Evolutionary conservation across 23 tunicate species (phyloP).

Genomic region (Halocynthia aurantium): DNA sequence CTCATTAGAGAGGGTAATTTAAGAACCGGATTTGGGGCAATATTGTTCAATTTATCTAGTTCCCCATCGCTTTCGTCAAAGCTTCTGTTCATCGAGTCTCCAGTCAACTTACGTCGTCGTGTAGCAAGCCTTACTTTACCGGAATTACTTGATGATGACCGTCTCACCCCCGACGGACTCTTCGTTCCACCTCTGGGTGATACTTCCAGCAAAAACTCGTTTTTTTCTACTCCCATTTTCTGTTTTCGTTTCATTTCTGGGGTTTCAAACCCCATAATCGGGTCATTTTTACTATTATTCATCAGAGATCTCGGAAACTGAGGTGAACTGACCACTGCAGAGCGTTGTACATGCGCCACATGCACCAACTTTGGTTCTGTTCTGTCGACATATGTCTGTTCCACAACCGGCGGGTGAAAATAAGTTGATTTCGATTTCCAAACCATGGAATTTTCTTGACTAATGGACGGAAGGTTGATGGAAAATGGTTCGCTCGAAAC

Average conservation of each 20-base stretch:
- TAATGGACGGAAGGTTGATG: neutral
- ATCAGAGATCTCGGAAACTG: neutral
- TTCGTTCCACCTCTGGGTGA: too few relatives aligned
- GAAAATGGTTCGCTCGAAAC: slow-evolving; percentile 26
- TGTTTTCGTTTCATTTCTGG: neutral
- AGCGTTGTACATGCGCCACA: slow-evolving; percentile 52
- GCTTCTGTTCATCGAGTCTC: slow-evolving; percentile 5
- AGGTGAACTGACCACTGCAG: slow-evolving; percentile 12
- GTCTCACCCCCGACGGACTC: neutral
- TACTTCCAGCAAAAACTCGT: too few relatives aligned
- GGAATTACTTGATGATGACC: slow-evolving; percentile 4
- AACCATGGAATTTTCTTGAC: neutral
- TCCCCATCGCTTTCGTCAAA: neutral
- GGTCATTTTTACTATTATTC: neutral
- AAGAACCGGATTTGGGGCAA: neutral
- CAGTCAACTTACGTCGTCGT: slow-evolving; percentile 28
- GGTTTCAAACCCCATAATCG: slow-evolving; percentile 18
- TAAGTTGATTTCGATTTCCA: slow-evolving; percentile 25
- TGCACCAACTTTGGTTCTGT: slow-evolving; percentile 34
- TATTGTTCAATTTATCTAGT: neutral
- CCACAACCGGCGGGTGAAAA: neutral
- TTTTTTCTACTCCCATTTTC: too few relatives aligned
- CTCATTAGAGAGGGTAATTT: slow-evolving; percentile 20
- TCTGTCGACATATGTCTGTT: slow-evolving; percentile 45
- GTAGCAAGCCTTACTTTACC: slow-evolving; percentile 21